phyloP scores from a whole-genome alignment of 2,888 invertebrate genomes.

The Cataglyphis altisquamis region DNA sequence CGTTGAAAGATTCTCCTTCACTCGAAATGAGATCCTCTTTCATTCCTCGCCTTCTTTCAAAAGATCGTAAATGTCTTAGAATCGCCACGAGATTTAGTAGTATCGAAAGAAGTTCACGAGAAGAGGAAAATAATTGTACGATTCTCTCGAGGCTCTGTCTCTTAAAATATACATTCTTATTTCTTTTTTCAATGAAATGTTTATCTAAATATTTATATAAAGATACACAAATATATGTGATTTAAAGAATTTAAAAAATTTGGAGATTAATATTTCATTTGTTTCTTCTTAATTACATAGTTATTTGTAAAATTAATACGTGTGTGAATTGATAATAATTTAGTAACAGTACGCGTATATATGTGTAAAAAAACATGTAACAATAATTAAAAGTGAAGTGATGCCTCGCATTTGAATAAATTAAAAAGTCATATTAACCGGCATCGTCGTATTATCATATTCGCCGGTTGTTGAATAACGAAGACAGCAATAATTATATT shows the following conservation, averaged over 20 bases:
- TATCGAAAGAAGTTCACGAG: slow-evolving; percentile 1
- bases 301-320: background rate
- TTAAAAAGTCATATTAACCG: slow-evolving; percentile 1
- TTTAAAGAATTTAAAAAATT: background rate
- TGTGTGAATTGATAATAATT: no score
- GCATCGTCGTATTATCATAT: background rate
- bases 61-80: slow-evolving; percentile 57
- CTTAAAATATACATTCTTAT: background rate
- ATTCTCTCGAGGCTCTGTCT: background rate
- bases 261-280: background rate
- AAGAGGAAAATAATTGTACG: slow-evolving; percentile 22
- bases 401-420: slow-evolving; percentile 7
- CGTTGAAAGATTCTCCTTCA: slow-evolving; percentile 62
- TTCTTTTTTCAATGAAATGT: background rate
- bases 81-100: slow-evolving; percentile 26
- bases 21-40: slow-evolving; percentile 57
- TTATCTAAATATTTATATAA: background rate
- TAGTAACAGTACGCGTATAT: no score
- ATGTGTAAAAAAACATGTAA: background rate
- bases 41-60: slow-evolving; percentile 39
- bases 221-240: background rate
- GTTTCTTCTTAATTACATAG: background rate
- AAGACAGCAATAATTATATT: slow-evolving; percentile 30
- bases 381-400: background rate
- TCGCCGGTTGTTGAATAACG: slow-evolving; percentile 24